Conservation (phyloP, 2,888 invertebrate species). For the Oligia latruncula region DNA sequence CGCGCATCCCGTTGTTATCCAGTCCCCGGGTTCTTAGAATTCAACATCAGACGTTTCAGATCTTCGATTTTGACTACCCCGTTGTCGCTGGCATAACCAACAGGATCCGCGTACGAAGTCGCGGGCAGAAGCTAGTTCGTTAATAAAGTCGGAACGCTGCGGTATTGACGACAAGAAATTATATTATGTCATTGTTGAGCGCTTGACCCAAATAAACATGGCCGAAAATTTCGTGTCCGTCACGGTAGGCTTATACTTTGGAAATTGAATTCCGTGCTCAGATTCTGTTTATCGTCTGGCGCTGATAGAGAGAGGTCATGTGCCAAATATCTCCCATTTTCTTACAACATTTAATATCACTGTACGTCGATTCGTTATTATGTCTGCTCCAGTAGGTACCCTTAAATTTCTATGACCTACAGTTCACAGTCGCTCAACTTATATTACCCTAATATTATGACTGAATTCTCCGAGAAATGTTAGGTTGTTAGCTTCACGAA, state of each 20-base stretch:
- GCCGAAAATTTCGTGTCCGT: constrained; percentile 80
- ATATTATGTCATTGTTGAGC: constrained; percentile 74
- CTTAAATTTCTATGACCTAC: constrained; percentile 17
- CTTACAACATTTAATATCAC: constrained; percentile 64
- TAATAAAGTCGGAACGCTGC: constrained; percentile 70
- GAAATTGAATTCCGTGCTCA: constrained; percentile 80
- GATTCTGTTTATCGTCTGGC: constrained; percentile 73
- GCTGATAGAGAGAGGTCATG: constrained; percentile 67
- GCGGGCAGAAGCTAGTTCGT: no score
- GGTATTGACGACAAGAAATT: constrained; percentile 81
- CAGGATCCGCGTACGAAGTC: no score
- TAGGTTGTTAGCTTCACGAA: constrained; percentile 34
- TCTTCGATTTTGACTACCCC: no score
- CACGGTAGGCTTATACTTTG: constrained; percentile 77
- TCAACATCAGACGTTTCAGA: no score
- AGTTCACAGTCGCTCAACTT: constrained; percentile 19
- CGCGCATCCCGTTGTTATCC: no score
- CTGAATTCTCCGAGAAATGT: constrained; percentile 35
- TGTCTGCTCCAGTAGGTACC: constrained; percentile 5
- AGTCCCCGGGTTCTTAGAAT: no score
- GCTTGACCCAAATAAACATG: constrained; percentile 85
- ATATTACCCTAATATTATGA: constrained; percentile 22
- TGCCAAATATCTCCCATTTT: constrained; percentile 69
- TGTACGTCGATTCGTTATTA: constrained; percentile 47
- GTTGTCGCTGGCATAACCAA: no score